Base-by-base conservation (phyloP, 2,113 vertebrate genomes). In the Oreochromis tanganicae region DNA sequence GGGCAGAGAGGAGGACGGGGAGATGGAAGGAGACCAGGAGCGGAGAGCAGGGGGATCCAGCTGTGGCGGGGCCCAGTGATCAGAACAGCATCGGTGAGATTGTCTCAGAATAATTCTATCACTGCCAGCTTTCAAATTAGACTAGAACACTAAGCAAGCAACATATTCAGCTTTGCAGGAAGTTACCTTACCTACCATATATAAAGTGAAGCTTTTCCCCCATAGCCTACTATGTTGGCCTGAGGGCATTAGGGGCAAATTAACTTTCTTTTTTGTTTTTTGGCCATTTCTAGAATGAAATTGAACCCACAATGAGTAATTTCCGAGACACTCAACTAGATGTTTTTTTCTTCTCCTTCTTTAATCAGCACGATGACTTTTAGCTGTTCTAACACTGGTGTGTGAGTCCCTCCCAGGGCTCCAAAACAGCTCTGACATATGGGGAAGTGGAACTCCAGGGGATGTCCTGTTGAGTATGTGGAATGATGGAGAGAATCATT, bases 1-100 rank as follows among this genome's bases (percentile, higher is more conserved):
- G 95, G 24, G 92, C 95, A 3, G 96, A 96, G 21, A 98, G 97
- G 97, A 96, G 92, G 80, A 95, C 96, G 5, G 97, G 97, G 83
- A 93, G 95, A 82, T 93, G 79, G 94, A 96, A 85, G 95, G 94
- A 90, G 95, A 83, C 89, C 84, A 93, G 93, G 83, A 92, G 52
- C 89, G 82, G 96, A 93, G 93, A 95, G 85, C 87, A 93, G 89
- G 96, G 91, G 92, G 96, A 97, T 85, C 96, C 96, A 54, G 95
- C 97, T 17, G 71, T 96, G 90, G 97, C 97, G n/a, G 98, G 97
- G 59, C 97, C 97, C 34, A 98, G 97, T 92, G 94, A 92, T 66
- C 96, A 96, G 90, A 97, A 95, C 83, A 57, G 75, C 97, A 97
- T 88, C 13, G 89, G 96, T 96, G 55, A 94, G 92, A 55, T 13